Conservation (phyloP, 2,113 vertebrate species). For the Probosciger aterrimus region DNA sequence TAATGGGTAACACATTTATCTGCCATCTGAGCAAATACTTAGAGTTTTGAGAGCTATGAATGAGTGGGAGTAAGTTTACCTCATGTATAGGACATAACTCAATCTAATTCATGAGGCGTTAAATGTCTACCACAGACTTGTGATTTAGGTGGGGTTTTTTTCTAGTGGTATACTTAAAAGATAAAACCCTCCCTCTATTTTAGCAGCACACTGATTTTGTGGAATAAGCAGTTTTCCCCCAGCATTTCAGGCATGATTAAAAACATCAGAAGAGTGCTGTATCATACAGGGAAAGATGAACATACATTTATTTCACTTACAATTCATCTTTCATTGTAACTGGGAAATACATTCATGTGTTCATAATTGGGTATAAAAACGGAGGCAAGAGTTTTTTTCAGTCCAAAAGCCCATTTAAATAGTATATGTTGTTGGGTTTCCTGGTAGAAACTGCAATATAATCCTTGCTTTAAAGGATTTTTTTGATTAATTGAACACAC, state of each 20-base stretch:
- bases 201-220: not conserved
- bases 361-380: not conserved
- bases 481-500: slow-evolving; percentile 46
- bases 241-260: not conserved
- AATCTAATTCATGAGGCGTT: not conserved
- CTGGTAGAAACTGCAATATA: slow-evolving; percentile 16
- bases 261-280: not conserved
- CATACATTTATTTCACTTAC: not conserved
- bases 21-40: not conserved
- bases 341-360: not conserved
- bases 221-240: not conserved
- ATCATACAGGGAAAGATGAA: not conserved
- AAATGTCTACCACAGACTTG: not conserved
- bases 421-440: not conserved
- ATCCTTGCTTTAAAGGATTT: slow-evolving; percentile 16
- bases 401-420: not conserved
- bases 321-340: not conserved
- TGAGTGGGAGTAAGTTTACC: not conserved
- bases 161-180: not conserved
- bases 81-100: not conserved
- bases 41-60: not conserved
- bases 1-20: not conserved
- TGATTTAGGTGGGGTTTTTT: not conserved
- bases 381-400: not conserved
- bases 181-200: not conserved